Evolutionary conservation across 2,113 vertebrate genomes (phyloP).

Genomic region (Cyphomyrus discorhynchus): DNA sequence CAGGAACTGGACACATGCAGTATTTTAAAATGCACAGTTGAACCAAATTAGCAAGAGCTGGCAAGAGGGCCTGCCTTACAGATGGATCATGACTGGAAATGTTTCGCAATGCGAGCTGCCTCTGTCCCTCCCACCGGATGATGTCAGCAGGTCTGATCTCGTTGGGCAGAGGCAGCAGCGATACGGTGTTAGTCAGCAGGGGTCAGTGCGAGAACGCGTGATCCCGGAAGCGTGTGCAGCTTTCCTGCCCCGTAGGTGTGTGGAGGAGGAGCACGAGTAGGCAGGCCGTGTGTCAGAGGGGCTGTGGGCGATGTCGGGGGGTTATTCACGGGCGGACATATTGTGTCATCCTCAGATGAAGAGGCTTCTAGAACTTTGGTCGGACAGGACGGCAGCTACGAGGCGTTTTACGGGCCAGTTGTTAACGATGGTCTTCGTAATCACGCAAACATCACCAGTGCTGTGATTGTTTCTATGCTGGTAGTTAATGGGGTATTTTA

Average conservation of each 20-base stretch:
- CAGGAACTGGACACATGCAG: not conserved
- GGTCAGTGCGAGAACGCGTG: not conserved
- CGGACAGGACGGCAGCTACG: not conserved
- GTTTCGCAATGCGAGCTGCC: not conserved
- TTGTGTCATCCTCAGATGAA: constrained; percentile 13
- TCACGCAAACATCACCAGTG: not conserved
- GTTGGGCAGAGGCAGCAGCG: not conserved
- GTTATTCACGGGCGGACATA: constrained; percentile 10
- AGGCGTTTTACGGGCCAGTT: not conserved
- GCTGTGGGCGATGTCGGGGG: not conserved
- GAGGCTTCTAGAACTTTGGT: constrained; percentile 4
- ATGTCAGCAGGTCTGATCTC: constrained; percentile 6
- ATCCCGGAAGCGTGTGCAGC: constrained; percentile 1
- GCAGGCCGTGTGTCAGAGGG: constrained; percentile 6
- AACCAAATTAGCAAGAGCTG: constrained; percentile 12
- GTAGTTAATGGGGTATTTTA: not conserved
- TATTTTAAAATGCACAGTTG: not conserved
- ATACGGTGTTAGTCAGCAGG: constrained; percentile 13
- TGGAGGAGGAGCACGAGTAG: not conserved
- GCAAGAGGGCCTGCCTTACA: not conserved
- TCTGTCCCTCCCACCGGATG: constrained; percentile 8
- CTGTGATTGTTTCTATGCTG: not conserved
- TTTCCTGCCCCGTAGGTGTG: constrained; percentile 13
- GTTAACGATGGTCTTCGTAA: not conserved
- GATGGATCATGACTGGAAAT: constrained; percentile 3